Evolutionary conservation across 2,797 vertebrate species (phyloP), one percentile per base, ranked within the genome.

Genomic region (Lepus townsendii): DNA sequence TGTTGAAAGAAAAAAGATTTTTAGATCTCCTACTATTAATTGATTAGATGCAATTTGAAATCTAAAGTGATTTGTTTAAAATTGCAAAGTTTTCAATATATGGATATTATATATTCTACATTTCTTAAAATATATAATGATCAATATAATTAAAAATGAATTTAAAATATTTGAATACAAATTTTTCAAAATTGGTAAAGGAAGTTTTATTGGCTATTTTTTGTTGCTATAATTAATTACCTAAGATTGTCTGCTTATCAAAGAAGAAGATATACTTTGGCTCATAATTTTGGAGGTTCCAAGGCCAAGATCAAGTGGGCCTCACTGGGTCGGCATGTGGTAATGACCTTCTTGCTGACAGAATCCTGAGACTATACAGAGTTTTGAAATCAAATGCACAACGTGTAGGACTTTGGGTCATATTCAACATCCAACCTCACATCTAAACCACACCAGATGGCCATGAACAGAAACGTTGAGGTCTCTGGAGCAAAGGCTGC

Each of bases 31-130:
- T 52, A 52, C 87, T 83, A 87, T 75, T 63, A 77, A 47, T 91
- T 27, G 26, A 60, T 32, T 68, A 38, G 32, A 77, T 85, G 60
- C 16, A 71, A 84, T 94, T 80, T 76, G 75, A 85, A 89, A 32
- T 85, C 7, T 50, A 66, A 94, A 80, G 62, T 20, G 65, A 80
- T 88, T 91, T 88, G 88, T 75, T 91, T 97, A 93, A 88, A 96
- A 95, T 86, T 69, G 38, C 5, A 66, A 2, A 90, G 16, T 66
- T 93, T 5, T 79, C 24, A 69, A 26, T 42, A 22, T 47, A 62
- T 85, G 38, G 20, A 35, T 91, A 35, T n/a, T 66, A 68, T 35
- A 52, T 20, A 19, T 8, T 84, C 79, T 88, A 22, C 4, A 86
- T 20, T 69, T 77, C 10, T 32, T 35, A 85, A 75, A 17, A 52